These are phyloP conservation scores for Anoplophora glabripennis DNA, from an alignment of 1,140 invertebrate species.

Conservation along the genomic window DNA sequence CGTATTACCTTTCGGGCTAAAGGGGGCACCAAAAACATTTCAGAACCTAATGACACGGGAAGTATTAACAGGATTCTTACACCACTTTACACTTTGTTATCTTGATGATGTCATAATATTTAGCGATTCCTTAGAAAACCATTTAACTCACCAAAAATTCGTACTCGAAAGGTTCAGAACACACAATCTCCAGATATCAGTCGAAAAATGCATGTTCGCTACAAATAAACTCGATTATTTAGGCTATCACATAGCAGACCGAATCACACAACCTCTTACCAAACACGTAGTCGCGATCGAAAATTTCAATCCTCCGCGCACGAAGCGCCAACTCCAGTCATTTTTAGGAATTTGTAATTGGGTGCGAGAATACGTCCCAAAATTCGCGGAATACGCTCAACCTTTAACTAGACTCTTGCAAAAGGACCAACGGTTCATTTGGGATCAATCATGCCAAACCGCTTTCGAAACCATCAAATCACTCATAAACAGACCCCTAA, in stretches of 20 bases:
- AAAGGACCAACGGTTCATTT: conserved; percentile 19
- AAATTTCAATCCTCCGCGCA: conserved; percentile 29
- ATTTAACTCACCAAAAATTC: neutral
- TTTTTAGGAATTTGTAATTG: conserved; percentile 33
- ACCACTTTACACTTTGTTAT: conserved; percentile 35
- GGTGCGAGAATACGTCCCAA: conserved; percentile 31
- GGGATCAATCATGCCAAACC: conserved; percentile 1
- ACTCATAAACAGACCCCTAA: neutral
- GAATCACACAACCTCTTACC: conserved; percentile 24
- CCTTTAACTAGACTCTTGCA: conserved; percentile 26
- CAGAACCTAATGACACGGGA: conserved; percentile 36
- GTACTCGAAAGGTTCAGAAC: conserved; percentile 24
- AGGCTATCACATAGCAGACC: conserved; percentile 30
- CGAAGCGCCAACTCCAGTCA: conserved; percentile 23
- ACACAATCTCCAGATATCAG: conserved; percentile 1
- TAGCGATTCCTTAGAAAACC: neutral
- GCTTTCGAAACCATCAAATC: conserved; percentile 26
- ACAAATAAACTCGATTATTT: conserved; percentile 32
- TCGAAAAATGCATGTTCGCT: conserved; percentile 22
- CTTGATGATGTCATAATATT: conserved; percentile 32
- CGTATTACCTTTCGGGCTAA: conserved; percentile 39
- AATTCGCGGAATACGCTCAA: conserved; percentile 22
- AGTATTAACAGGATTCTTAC: conserved; percentile 25
- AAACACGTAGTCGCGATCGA: conserved; percentile 27
- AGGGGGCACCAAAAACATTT: conserved; percentile 39